Base-by-base conservation (phyloP, 2,888 invertebrate species). In the Meloe dianella region DNA sequence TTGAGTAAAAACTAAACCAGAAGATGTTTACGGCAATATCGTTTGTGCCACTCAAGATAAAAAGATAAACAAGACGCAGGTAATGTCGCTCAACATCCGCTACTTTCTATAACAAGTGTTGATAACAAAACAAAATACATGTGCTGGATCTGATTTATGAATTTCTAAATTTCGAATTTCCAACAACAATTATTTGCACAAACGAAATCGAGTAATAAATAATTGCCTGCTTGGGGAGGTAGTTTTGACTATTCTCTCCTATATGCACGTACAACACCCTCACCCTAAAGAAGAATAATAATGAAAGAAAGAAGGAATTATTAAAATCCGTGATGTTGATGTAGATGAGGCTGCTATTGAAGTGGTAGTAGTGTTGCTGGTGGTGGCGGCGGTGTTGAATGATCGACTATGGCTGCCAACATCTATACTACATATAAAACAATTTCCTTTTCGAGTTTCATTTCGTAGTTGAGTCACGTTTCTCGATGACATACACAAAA, bases 391-490 rank as follows among this genome's bases (percentile, higher is more conserved):
- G 41, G 41, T 41, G 38, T 5, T 47, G 47, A 30, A 14, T 54
- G 54, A 60, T 67, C 69, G 67, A 75, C 69, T 73, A 77, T 79
- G 80, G 80, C 79, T 73, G 77, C 78, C 79, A 75, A 74, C 77
- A 75, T 80, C 77, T 77, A 79, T 54, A 54, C 12, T 20, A 41
- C 6, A n/a, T 54, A 54, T 82, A 81, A 82, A 83, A 83, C 82
- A 82, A 83, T 82, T 83, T 82, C 80, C 81, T 79, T 76, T 54
- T 77, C 68, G 75, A 75, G 75, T 72, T 73, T 74, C 77, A 79
- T 82, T 54, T 81, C 78, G 74, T 70, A 82, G 80, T 82, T 80
- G 80, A 81, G 80, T 82, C 83, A 83, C 83, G 83, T 83, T 80
- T 77, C 79, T 80, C 80, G 81, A 80, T 82, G 82, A 82, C 82